Percentiles rank a stretch among this genome's conserved stretches.
phyloP scores from a whole-genome alignment of 2,797 vertebrate species.

The Thamnophis elegans region DNA sequence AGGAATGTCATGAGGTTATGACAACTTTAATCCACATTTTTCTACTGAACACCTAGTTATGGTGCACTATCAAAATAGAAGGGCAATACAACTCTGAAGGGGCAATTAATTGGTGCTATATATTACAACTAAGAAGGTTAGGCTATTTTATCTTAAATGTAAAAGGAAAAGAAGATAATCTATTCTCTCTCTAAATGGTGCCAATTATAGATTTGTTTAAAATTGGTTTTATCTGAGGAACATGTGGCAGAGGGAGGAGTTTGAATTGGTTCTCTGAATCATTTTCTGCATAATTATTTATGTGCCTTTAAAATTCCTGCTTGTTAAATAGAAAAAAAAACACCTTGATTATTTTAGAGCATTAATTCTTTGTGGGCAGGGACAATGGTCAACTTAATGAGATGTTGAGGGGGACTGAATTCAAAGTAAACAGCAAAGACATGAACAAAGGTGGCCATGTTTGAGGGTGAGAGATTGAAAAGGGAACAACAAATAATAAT shows the following conservation, averaged over 20 bases:
- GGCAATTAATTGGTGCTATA: not conserved
- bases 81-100: not conserved
- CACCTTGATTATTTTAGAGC: conserved; percentile 8
- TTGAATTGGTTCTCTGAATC: conserved; percentile 5
- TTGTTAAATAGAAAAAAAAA: conserved; percentile 6
- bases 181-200: not conserved
- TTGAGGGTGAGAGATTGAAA: not conserved
- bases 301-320: conserved; percentile 5
- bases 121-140: not conserved
- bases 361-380: not conserved
- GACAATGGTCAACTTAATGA: conserved; percentile 9
- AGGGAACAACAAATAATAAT: not conserved
- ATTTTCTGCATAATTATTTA: conserved; percentile 26
- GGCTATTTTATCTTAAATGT: not conserved
- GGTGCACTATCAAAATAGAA: not conserved
- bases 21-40: not conserved
- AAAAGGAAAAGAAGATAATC: not conserved
- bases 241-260: not conserved
- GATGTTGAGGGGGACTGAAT: not conserved
- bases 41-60: not conserved
- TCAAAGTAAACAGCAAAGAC: not conserved
- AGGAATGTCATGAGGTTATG: not conserved
- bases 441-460: not conserved
- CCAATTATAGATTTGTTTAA: conserved; percentile 19
- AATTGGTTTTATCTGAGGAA: not conserved